Percentiles rank a stretch among this genome's conserved stretches.
Conservation (phyloP, 2,888 invertebrate species). For the Cryptus viduatorius region DNA sequence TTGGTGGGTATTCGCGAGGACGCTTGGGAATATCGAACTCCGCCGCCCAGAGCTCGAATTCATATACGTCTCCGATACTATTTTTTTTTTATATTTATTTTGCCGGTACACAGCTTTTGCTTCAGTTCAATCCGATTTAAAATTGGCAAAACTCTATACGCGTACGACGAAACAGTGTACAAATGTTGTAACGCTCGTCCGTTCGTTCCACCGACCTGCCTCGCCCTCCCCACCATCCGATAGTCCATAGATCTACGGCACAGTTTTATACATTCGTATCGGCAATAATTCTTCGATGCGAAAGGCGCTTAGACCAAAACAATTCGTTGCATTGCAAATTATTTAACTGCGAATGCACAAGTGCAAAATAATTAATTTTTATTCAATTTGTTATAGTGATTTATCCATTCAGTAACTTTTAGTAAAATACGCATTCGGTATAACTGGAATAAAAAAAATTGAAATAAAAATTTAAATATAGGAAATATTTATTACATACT, state of each 20-base stretch:
- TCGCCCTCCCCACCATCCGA: background rate
- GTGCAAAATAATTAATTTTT: background rate
- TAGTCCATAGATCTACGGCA: background rate
- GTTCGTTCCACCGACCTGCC: background rate
- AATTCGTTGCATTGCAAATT: background rate
- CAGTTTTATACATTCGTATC: background rate
- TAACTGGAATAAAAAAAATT: too few relatives aligned
- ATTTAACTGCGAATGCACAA: background rate
- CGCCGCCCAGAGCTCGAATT: constrained; percentile 40
- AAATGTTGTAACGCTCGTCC: background rate
- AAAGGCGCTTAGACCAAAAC: constrained; percentile 28
- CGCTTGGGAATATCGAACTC: constrained; percentile 58
- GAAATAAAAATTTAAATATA: too few relatives aligned
- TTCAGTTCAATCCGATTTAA: constrained; percentile 33
- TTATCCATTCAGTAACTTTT: too few relatives aligned
- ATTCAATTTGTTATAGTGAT: too few relatives aligned
- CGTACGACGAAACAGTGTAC: background rate
- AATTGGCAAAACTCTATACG: constrained; percentile 19
- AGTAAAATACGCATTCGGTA: too few relatives aligned
- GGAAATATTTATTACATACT: too few relatives aligned
- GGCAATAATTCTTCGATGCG: constrained; percentile 33
- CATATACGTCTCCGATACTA: constrained; percentile 49
- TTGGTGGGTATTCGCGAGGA: constrained; percentile 26
- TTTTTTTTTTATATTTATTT: constrained; percentile 21
- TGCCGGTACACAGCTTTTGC: constrained; percentile 15